Evolutionary conservation across 2,113 vertebrate genomes (phyloP).

Genomic region (Choloepus hoffmanni): DNA sequence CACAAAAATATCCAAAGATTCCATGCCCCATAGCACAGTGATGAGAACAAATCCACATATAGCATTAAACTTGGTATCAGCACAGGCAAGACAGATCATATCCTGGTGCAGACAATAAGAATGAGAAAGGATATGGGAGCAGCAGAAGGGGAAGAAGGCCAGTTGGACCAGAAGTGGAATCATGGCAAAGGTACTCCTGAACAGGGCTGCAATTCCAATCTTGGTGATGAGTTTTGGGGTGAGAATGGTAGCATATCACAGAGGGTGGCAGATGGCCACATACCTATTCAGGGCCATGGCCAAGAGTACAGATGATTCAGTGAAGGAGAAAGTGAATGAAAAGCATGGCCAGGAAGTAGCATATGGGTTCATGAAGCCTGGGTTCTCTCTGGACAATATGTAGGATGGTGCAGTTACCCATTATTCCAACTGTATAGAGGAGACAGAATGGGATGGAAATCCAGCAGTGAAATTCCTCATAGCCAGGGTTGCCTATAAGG

Average conservation of each 20-base stretch:
- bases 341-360: conserved; percentile 76
- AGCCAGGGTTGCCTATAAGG: conserved; percentile 72
- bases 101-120: conserved; percentile 77
- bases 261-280: conserved; percentile 56
- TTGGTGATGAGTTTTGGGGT: conserved; percentile 29
- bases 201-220: conserved; percentile 29
- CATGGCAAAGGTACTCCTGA: conserved; percentile 50
- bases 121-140: conserved; percentile 67
- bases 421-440: not conserved
- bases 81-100: conserved; percentile 31
- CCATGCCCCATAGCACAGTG: conserved; percentile 65
- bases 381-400: not conserved
- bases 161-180: conserved; percentile 8
- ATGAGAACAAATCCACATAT: conserved; percentile 58
- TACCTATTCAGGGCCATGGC: conserved; percentile 72
- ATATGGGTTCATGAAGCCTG: conserved; percentile 70
- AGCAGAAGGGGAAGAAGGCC: conserved; percentile 68
- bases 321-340: conserved; percentile 65
- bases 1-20: conserved; percentile 67
- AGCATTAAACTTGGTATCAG: conserved; percentile 24
- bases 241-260: conserved; percentile 56
- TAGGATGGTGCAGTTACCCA: conserved; percentile 64
- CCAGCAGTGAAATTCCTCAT: conserved; percentile 71
- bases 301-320: conserved; percentile 69
- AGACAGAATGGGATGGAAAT: conserved; percentile 67